phyloP scores from a whole-genome alignment of 2,797 vertebrate species.

The Etheostoma nigrum region DNA sequence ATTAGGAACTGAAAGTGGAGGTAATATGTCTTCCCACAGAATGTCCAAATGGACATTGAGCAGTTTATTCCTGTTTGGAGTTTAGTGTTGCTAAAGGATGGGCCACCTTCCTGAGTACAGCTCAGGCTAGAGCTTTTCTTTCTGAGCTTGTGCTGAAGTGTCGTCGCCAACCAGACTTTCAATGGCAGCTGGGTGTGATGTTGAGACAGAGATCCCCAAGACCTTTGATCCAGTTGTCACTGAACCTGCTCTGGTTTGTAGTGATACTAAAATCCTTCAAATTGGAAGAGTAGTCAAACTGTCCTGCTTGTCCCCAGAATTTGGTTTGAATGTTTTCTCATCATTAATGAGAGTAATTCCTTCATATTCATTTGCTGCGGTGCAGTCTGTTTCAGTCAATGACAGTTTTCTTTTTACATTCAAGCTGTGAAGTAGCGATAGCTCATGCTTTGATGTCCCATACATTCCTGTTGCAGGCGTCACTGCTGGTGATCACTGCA shows the following conservation, averaged over 20 bases:
- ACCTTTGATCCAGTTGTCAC: slow-evolving; percentile 15
- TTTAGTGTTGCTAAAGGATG: slow-evolving; percentile 1
- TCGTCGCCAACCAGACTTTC: slow-evolving; percentile 1
- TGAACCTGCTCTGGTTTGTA: slow-evolving; percentile 13
- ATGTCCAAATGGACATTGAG: slow-evolving; percentile 88
- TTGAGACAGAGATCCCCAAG: neutral
- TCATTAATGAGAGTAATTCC: slow-evolving; percentile 19
- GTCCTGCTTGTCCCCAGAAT: slow-evolving; percentile 81
- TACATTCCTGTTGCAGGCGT: slow-evolving; percentile 22
- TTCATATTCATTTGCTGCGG: slow-evolving; percentile 22
- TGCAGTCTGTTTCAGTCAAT: slow-evolving; percentile 11
- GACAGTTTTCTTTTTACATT: slow-evolving; percentile 79
- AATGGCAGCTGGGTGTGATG: slow-evolving; percentile 8
- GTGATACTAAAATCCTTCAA: slow-evolving; percentile 16
- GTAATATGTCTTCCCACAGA: slow-evolving; percentile 86
- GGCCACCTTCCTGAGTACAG: slow-evolving; percentile 31
- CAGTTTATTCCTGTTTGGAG: slow-evolving; percentile 66
- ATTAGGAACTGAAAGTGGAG: slow-evolving; percentile 82
- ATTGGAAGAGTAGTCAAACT: slow-evolving; percentile 11
- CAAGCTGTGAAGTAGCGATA: slow-evolving; percentile 52
- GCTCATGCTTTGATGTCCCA: slow-evolving; percentile 57
- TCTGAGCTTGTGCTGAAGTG: neutral
- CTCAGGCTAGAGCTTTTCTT: slow-evolving; percentile 36
- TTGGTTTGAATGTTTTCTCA: slow-evolving; percentile 44
- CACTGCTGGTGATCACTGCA: slow-evolving; percentile 12